Evolutionary conservation across 2,113 vertebrate species (phyloP).

Genomic region (Ictidomys tridecemlineatus): DNA sequence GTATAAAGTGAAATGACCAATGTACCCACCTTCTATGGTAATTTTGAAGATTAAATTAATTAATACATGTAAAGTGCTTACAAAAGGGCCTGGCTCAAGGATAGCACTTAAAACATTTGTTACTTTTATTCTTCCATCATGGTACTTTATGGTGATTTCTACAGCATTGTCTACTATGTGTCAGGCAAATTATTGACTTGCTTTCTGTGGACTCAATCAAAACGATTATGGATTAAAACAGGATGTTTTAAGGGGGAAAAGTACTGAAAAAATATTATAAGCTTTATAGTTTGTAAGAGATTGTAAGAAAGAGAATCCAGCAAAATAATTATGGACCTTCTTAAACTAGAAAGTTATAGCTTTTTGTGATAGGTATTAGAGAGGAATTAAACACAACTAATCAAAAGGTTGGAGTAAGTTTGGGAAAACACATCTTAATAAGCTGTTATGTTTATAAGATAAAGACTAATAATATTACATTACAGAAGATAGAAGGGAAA

Average conservation of each 20-base stretch:
- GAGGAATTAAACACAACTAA: background rate
- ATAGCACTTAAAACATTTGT: background rate
- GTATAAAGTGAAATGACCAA: slow-evolving; percentile 27
- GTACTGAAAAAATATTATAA: background rate
- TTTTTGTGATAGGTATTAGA: slow-evolving; percentile 31
- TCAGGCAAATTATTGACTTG: background rate
- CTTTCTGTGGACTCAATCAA: background rate
- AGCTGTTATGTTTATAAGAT: slow-evolving; percentile 31
- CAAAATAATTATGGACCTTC: background rate
- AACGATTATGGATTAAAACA: slow-evolving; percentile 26
- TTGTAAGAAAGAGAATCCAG: slow-evolving; percentile 41
- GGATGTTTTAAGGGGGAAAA: slow-evolving; percentile 14
- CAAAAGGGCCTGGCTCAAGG: background rate
- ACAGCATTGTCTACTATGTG: background rate
- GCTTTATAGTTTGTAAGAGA: background rate
- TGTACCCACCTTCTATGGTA: background rate
- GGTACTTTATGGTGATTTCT: slow-evolving; percentile 45
- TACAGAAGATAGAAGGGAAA: slow-evolving; percentile 25
- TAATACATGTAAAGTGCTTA: background rate
- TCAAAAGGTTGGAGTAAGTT: background rate
- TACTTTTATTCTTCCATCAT: slow-evolving; percentile 13
- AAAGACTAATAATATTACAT: background rate
- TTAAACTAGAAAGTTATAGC: background rate
- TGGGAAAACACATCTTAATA: slow-evolving; percentile 26
- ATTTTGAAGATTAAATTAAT: background rate